Percentiles rank a stretch among this genome's conserved stretches.
Evolutionary conservation across 30 jellyfish, hydroid and myxozoan genomes (phyloP).

Genomic region (Sanderia malayensis): DNA sequence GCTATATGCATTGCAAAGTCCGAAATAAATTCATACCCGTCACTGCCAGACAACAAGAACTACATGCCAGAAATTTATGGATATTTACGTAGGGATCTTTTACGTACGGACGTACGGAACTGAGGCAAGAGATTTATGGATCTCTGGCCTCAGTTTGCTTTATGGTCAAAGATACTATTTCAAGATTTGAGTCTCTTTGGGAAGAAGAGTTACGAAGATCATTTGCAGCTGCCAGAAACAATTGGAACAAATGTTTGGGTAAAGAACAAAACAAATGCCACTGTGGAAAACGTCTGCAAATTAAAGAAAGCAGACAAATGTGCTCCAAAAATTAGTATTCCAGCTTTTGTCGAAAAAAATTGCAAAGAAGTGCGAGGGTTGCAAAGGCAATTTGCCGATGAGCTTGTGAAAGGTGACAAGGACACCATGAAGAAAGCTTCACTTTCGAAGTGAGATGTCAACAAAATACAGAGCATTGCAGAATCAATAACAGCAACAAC

Average conservation of each 20-base stretch:
- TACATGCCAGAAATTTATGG: neutral
- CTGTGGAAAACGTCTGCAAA: constrained; percentile 12
- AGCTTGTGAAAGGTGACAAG: neutral
- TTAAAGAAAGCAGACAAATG: constrained; percentile 9
- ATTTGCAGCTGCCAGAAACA: neutral
- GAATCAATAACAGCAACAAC: neutral
- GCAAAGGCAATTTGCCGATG: constrained; percentile 12
- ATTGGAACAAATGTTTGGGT: constrained; percentile 17
- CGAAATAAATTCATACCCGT: too few species aligned
- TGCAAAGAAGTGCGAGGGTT: constrained; percentile 7
- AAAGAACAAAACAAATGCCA: constrained; percentile 15
- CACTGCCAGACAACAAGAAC: too few species aligned
- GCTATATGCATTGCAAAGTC: too few species aligned
- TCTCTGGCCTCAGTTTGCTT: constrained; percentile 3
- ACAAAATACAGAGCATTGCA: neutral
- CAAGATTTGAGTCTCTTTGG: constrained; percentile 1
- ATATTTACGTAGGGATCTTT: neutral
- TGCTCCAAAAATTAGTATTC: neutral
- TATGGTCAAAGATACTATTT: constrained; percentile 7
- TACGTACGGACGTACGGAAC: too few species aligned
- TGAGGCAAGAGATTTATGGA: too few species aligned
- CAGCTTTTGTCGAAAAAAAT: neutral
- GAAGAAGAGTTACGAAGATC: constrained; percentile 1
- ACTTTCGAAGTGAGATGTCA: neutral
- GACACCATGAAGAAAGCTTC: neutral